A percentile compares a stretch with the other conserved stretches of the same genome.
Evolutionary conservation across 2,113 vertebrate genomes (phyloP).

Genomic region (Neotragus moschatus): DNA sequence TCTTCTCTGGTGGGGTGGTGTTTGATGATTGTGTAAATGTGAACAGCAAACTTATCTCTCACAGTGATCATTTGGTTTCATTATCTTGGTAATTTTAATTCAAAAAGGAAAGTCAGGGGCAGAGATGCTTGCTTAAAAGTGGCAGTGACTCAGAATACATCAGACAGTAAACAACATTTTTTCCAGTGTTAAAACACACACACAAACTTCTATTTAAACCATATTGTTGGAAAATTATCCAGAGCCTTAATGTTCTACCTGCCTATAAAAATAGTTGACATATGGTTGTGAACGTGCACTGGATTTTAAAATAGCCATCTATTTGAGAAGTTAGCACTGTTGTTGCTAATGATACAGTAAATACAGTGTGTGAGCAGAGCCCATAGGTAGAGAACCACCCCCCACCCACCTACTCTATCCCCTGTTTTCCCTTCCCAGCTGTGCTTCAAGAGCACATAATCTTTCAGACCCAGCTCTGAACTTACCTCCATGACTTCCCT

Average conservation of each 20-base stretch:
- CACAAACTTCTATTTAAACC: constrained; percentile 18
- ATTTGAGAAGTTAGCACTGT: constrained; percentile 25
- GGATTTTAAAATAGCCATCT: constrained; percentile 58
- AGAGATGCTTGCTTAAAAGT: constrained; percentile 44
- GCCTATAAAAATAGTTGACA: constrained; percentile 13
- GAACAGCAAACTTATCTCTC: background rate
- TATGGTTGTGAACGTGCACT: constrained; percentile 5
- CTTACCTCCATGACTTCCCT: background rate
- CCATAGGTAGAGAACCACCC: background rate
- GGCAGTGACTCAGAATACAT: background rate
- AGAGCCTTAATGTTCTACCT: constrained; percentile 47
- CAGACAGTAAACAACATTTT: background rate
- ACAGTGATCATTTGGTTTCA: background rate
- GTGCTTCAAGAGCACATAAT: background rate
- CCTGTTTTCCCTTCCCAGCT: background rate
- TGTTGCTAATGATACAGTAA: background rate
- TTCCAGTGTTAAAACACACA: background rate
- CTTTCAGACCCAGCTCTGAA: background rate
- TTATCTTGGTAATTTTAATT: constrained; percentile 48
- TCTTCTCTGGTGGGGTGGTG: background rate
- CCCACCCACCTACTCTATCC: accelerated
- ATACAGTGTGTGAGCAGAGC: background rate
- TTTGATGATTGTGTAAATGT: background rate
- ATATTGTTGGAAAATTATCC: constrained; percentile 3
- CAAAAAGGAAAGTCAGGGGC: background rate